Percentiles rank a stretch among this genome's conserved stretches.
These are phyloP conservation scores for Dascillus cervinus DNA, from an alignment of 2,888 invertebrate genomes.

Conservation along the genomic window DNA sequence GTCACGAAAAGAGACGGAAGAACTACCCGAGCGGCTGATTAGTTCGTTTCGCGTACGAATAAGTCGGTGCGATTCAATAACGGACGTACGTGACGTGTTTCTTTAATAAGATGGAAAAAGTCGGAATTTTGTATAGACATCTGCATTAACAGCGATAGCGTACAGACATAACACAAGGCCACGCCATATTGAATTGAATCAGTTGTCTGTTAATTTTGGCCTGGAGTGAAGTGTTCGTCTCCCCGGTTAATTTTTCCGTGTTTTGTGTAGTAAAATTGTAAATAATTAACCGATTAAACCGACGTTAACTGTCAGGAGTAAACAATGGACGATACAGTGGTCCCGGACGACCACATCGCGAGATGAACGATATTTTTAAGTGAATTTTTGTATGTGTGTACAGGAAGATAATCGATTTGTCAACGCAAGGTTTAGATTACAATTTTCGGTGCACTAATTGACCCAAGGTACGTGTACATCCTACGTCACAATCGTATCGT, in stretches of 20 bases:
- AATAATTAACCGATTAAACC: constrained; percentile 9
- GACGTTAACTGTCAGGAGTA: constrained; percentile 7
- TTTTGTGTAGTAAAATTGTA: constrained; percentile 19
- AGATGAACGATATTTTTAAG: no score
- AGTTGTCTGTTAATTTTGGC: constrained; percentile 51
- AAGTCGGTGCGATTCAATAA: constrained; percentile 20
- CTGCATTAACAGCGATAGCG: constrained; percentile 23
- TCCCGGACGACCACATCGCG: no score
- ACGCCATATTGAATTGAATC: constrained; percentile 54
- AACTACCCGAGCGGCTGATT: no score
- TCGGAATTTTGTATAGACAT: constrained; percentile 23
- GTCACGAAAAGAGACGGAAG: no score
- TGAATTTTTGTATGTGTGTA: constrained; percentile 33
- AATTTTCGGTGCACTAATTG: constrained; percentile 48
- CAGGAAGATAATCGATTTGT: constrained; percentile 49
- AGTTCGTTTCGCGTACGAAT: constrained; percentile 29
- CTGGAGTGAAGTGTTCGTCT: constrained; percentile 38
- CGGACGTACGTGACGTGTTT: constrained; percentile 18
- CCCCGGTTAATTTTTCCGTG: constrained; percentile 33
- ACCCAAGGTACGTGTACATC: constrained; percentile 44
- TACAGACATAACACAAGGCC: constrained; percentile 45
- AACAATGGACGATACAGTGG: constrained; percentile 10
- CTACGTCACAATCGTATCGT: constrained; percentile 32
- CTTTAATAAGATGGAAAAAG: constrained; percentile 22
- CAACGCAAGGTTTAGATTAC: constrained; percentile 47